Evolutionary conservation across 2,113 vertebrate genomes (phyloP).

Genomic region (Carettochelys insculpta): DNA sequence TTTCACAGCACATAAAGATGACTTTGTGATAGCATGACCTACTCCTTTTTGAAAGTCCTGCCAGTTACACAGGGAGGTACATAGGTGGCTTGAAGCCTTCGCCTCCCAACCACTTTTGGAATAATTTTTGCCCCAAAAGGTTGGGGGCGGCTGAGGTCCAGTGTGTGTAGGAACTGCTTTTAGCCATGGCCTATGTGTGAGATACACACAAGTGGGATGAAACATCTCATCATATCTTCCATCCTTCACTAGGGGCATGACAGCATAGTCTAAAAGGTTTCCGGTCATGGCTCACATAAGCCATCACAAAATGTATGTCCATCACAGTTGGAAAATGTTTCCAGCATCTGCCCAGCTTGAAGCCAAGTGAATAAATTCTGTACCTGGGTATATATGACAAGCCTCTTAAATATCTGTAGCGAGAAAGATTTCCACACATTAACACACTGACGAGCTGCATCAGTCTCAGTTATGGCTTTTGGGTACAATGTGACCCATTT

Average conservation of each 20-base stretch:
- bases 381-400: neutral
- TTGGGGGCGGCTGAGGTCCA: neutral
- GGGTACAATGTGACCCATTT: neutral
- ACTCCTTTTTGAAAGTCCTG: neutral
- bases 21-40: neutral
- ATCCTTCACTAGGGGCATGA: neutral
- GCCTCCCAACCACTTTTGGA: fast-evolving
- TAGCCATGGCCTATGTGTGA: neutral
- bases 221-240: neutral
- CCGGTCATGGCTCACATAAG: neutral
- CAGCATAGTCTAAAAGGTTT: neutral
- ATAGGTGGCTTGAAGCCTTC: neutral
- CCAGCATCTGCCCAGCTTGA: neutral
- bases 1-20: neutral
- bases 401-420: neutral
- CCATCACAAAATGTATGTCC: neutral
- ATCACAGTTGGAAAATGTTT: neutral
- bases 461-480: neutral
- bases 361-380: neutral
- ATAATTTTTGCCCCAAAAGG: neutral
- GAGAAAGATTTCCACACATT: neutral
- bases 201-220: neutral
- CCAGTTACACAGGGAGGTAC: neutral
- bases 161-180: neutral
- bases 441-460: neutral